Percentiles rank a stretch among this genome's conserved stretches.
phyloP scores from a whole-genome alignment of 2,888 invertebrate species.

The Priocnemis perturbator region DNA sequence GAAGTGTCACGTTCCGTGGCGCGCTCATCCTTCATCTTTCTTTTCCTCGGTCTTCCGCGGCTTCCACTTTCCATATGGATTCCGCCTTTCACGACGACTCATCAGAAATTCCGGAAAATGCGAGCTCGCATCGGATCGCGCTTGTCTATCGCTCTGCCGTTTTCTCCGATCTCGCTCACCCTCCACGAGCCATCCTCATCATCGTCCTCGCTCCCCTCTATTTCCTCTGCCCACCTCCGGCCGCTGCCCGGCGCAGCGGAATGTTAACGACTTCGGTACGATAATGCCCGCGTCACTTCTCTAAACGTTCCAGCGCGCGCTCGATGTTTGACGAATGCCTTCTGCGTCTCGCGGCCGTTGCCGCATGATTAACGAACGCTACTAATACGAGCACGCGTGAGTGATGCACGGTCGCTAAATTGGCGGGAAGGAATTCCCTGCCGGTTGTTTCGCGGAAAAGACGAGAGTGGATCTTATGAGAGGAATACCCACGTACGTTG shows the following conservation, averaged over 20 bases:
- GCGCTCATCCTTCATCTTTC: not conserved
- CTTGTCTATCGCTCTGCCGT: too few relatives aligned
- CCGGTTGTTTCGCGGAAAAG: too few relatives aligned
- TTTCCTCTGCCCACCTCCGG: conserved; percentile 10
- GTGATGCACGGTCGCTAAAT: not conserved
- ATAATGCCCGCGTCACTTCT: conserved; percentile 31
- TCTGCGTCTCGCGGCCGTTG: conserved; percentile 19
- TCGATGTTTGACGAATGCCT: conserved; percentile 38
- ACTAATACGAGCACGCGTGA: not conserved
- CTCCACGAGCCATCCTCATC: not conserved
- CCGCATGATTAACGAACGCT: conserved; percentile 41
- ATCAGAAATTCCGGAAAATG: too few relatives aligned
- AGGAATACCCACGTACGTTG: too few relatives aligned
- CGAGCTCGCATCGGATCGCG: too few relatives aligned
- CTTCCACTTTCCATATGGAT: too few relatives aligned
- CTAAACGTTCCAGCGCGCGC: conserved; percentile 23
- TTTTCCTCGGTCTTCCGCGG: not conserved
- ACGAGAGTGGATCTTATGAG: too few relatives aligned
- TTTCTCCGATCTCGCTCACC: not conserved
- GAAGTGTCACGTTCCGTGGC: not conserved
- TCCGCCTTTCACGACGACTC: too few relatives aligned
- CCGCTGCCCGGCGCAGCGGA: conserved; percentile 16
- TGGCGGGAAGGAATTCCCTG: not conserved
- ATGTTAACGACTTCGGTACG: conserved; percentile 41
- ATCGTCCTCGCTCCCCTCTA: conserved; percentile 14